Evolutionary conservation across 2,113 vertebrate species (phyloP).

Genomic region (Hydrolagus affinis): DNA sequence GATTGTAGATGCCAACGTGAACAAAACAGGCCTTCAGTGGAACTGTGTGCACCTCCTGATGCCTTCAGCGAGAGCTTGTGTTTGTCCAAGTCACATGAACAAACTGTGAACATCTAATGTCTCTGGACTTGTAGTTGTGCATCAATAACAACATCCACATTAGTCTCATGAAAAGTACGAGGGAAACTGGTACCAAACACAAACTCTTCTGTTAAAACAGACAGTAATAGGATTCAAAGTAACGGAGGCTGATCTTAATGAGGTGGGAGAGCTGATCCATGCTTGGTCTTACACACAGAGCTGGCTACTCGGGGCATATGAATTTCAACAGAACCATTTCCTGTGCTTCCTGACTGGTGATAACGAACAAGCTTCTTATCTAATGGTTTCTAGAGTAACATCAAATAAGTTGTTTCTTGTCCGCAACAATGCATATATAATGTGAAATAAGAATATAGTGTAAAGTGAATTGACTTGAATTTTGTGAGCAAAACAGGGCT

Average conservation of each 20-base stretch:
- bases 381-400: too few species aligned
- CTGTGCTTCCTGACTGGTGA: constrained; percentile 83
- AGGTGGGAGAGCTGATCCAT: constrained; percentile 80
- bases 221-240: constrained; percentile 81
- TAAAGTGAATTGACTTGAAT: too few species aligned
- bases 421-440: too few species aligned
- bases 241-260: constrained; percentile 85
- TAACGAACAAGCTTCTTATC: too few species aligned
- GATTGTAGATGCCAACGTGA: constrained; percentile 87
- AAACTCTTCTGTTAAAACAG: constrained; percentile 79
- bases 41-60: constrained; percentile 69
- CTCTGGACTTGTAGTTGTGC: constrained; percentile 80
- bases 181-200: constrained; percentile 84
- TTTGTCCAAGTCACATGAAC: constrained; percentile 91
- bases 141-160: constrained; percentile 85
- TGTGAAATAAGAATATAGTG: too few species aligned
- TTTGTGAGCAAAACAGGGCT: too few species aligned
- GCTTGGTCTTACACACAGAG: constrained; percentile 59
- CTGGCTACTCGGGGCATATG: constrained; percentile 66
- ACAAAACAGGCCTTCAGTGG: constrained; percentile 83
- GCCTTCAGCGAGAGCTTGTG: constrained; percentile 76
- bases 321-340: constrained; percentile 85
- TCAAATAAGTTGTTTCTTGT: too few species aligned
- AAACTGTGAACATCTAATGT: constrained; percentile 72
- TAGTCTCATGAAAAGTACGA: constrained; percentile 79